A percentile compares a stretch with the other conserved stretches of the same genome.
phyloP scores from a whole-genome alignment of 2,113 vertebrate genomes.

The Cephalopholis sonnerati region DNA sequence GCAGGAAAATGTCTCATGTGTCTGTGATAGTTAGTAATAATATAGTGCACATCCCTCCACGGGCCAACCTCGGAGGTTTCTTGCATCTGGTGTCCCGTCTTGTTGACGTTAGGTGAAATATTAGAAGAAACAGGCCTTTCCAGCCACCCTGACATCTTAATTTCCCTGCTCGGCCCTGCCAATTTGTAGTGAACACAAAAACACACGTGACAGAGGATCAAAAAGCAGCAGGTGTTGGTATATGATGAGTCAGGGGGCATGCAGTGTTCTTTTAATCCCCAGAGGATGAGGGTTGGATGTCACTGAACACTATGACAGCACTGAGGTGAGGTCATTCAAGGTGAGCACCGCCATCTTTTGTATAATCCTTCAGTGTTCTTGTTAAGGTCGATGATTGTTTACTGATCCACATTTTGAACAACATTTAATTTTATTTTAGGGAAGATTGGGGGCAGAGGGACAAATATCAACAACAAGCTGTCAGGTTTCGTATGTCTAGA shows the following conservation, averaged over 20 bases:
- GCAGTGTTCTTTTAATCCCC: constrained; percentile 9
- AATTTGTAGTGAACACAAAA: not conserved
- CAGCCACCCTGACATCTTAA: not conserved
- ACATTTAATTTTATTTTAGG: not conserved
- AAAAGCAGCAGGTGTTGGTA: not conserved
- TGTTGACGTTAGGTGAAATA: constrained; percentile 1
- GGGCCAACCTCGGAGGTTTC: not conserved
- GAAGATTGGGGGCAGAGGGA: not conserved
- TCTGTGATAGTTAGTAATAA: constrained; percentile 14
- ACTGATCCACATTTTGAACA: not conserved
- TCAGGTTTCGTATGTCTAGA: not conserved
- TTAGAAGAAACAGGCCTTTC: not conserved
- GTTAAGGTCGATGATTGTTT: not conserved
- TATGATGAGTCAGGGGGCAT: not conserved
- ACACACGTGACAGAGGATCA: not conserved
- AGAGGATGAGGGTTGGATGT: not conserved
- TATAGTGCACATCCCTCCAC: not conserved
- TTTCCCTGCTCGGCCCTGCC: not conserved
- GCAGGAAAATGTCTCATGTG: constrained; percentile 5
- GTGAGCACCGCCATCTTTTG: not conserved
- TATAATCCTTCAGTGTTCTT: constrained; percentile 2
- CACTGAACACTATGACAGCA: not conserved
- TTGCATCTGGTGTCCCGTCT: not conserved
- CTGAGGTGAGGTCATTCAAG: not conserved
- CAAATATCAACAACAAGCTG: not conserved